Base-by-base conservation (phyloP, 2,888 invertebrate species). In the Drosophila ustulata region DNA sequence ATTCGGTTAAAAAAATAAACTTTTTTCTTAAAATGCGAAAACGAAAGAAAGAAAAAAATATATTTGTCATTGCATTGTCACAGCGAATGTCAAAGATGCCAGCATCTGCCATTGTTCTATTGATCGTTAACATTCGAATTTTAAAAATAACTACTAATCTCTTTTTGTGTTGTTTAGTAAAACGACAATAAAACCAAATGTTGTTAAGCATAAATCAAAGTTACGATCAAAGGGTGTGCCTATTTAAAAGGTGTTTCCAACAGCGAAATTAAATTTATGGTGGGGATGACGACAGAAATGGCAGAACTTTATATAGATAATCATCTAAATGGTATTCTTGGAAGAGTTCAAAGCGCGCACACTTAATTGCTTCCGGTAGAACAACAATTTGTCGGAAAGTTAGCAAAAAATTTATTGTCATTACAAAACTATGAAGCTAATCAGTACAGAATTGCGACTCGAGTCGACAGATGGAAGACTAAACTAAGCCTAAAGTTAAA, bases 401-500 rank as follows among this genome's bases (percentile, higher is more conserved):
- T 37, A 53, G 80, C 47, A 68, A 37, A 37, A 69, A 66, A 66
- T 81, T 89, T 89, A 87, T 88, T 88, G 70, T 88, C 50, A 53
- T 66, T 70, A 64, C 8, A 63, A 70, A 62, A 67, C 72, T 84
- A 79, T 43, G 66, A 71, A 70, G 70, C 85, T 85, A 85, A 85
- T 85, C 85, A 85, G 85, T 85, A 89, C 85, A 89, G 78, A 88
- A 66, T 72, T 57, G 55, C 18, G 68, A 61, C 89, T 73, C 82
- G 79, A 53, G 50, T 55, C 50, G 58, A 77, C 59, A 71, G 9
- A 56, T 85, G 85, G 89, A 85, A 85, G 85, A 85, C 86, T 84
- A 66, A 66, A 66, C 50, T 69, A 65, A 45, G 6, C 55, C 64
- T 69, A 74, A 26, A 59, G 58, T 75, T 37, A 37, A 37, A 69